Conservation (phyloP, 2,888 invertebrate species). For the Ophion ellenae region DNA sequence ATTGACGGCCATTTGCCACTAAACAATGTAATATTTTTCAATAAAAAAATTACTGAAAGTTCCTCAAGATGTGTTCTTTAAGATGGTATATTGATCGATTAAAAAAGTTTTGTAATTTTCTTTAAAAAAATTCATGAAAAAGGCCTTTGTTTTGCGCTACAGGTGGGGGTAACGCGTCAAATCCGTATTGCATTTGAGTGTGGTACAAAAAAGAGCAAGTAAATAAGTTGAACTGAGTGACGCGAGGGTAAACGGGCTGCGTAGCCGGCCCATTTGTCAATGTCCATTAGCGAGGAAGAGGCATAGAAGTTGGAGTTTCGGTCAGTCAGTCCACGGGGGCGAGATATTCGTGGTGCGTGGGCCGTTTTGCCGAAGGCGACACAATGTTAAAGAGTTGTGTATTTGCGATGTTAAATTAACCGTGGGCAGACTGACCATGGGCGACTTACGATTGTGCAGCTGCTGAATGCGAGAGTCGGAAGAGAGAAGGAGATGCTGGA, state of each 20-base stretch:
- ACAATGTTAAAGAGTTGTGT: conserved; percentile 80
- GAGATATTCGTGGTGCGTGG: conserved; percentile 61
- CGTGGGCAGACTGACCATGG: conserved; percentile 71
- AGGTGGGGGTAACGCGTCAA: no score
- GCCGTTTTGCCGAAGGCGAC: conserved; percentile 72
- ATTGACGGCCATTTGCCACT: no score
- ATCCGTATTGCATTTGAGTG: no score
- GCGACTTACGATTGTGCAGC: conserved; percentile 76
- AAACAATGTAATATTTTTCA: no score
- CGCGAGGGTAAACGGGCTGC: conserved; percentile 20
- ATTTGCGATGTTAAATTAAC: conserved; percentile 80
- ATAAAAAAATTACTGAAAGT: no score
- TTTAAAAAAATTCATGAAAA: no score
- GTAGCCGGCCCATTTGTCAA: conserved; percentile 68
- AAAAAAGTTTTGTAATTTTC: no score
- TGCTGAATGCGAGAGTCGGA: conserved; percentile 62
- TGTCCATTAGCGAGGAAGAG: conserved; percentile 72
- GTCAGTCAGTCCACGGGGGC: conserved; percentile 11
- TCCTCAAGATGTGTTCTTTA: no score
- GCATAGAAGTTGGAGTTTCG: conserved; percentile 9
- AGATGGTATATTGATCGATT: no score
- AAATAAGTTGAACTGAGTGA: conserved; percentile 39
- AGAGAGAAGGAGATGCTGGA: conserved; percentile 4
- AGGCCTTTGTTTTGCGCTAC: no score
- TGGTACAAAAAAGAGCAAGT: background rate